Base-by-base conservation (phyloP, 2,113 vertebrate genomes). In the Eulemur rufifrons region DNA sequence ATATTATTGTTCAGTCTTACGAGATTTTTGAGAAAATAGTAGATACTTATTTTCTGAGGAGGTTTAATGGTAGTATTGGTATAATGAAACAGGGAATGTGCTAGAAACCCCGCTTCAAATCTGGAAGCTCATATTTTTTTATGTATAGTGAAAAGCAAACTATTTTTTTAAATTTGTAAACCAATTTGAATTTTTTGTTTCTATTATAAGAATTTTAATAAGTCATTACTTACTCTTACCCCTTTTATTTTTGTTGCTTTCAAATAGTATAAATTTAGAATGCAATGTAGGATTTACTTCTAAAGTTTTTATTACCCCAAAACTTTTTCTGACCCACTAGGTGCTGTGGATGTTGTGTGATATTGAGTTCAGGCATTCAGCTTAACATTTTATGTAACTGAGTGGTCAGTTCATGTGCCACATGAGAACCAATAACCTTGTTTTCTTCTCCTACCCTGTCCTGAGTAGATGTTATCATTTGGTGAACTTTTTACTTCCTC, bases 21-120 rank as follows among this genome's bases (percentile, higher is more conserved):
- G 52, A 69, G 91, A 54, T 73, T 86, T 95, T 83, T 85, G 66
- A 23, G 71, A 71, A 97, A 64, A 81, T n/a, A 80, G 37, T 69
- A 82, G 34, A 15, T 61, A 69, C 86, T 64, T 82, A 68, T 78
- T 66, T 89, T 81, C 52, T 34, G 13, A 83, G 54, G 17, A 89
- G 32, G 32, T 77, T 23, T 86, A 68, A 84, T 47, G 14, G 25
- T 84, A 71, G 21, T 47, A 21, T 13, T 47, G 29, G 9, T 50
- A 42, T 68, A 42, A 78, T 13, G 45, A 69, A 93, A 61, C 47
- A 74, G 34, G 34, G 7, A 66, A 69, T 50, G 34, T 5, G 50
- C 11, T 86, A 39, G 47, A 85, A 84, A 56, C 56, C 4, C 37
- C 42, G 34, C 6, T 92, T 87, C 86, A 32, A 73, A 94, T 92